phyloP scores from a whole-genome alignment of 2,797 vertebrate genomes.

The Diplodus puntazzo region DNA sequence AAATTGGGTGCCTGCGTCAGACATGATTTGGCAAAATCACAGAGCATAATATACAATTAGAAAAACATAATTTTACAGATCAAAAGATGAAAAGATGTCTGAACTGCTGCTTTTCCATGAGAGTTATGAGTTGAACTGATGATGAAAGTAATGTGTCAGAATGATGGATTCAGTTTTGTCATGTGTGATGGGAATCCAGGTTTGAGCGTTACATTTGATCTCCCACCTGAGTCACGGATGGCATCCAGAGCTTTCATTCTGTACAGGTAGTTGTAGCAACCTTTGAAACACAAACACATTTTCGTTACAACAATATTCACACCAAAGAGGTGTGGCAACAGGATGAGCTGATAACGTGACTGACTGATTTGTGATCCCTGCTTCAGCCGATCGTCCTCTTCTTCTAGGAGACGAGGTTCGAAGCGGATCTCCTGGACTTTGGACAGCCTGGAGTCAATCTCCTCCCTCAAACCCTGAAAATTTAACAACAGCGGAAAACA shows the following conservation, averaged over 20 bases:
- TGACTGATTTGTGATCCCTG: constrained; percentile 85
- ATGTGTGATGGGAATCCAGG: not conserved
- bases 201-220: not conserved
- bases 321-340: not conserved
- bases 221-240: constrained; percentile 91
- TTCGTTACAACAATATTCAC: not conserved
- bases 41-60: not conserved
- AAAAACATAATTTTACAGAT: constrained; percentile 6
- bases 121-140: not conserved
- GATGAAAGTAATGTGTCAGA: not conserved
- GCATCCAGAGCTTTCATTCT: constrained; percentile 98
- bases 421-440: constrained; percentile 95
- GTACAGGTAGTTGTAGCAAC: constrained; percentile 95
- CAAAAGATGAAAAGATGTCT: not conserved
- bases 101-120: not conserved
- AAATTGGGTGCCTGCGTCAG: not conserved
- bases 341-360: constrained; percentile 23
- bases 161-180: not conserved
- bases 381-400: constrained; percentile 89
- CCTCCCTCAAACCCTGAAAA: constrained; percentile 91
- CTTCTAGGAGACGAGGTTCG: constrained; percentile 91
- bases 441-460: constrained; percentile 91
- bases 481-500: not conserved
- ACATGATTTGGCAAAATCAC: not conserved
- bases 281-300: constrained; percentile 74